These are phyloP conservation scores for Elymnias hypermnestra DNA, from an alignment of 1,140 invertebrate species.

Conservation along the genomic window DNA sequence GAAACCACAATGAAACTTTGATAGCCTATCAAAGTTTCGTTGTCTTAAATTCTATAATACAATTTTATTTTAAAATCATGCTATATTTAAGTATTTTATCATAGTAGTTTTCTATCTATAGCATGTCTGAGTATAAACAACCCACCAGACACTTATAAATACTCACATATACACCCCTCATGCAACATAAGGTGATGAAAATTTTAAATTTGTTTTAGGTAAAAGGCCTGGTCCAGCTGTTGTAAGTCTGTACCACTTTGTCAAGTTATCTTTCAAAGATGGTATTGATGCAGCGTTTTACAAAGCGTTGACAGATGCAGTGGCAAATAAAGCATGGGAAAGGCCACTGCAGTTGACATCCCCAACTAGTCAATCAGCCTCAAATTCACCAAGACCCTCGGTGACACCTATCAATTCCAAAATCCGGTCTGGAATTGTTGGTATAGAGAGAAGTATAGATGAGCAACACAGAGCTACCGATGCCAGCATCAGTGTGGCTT, in stretches of 20 bases:
- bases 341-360: constrained; percentile 37
- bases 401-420: constrained; percentile 77
- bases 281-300: constrained; percentile 86
- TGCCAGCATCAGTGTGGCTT: constrained; percentile 93
- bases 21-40: no score
- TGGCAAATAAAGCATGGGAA: constrained; percentile 81
- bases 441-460: constrained; percentile 95
- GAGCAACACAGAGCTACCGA: constrained; percentile 94
- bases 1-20: no score
- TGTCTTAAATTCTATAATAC: no score
- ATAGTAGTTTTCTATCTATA: no score
- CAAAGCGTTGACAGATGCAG: constrained; percentile 78
- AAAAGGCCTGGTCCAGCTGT: constrained; percentile 85
- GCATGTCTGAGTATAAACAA: no score
- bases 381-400: constrained; percentile 30
- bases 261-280: constrained; percentile 93
- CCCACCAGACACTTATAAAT: no score
- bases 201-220: constrained; percentile 48
- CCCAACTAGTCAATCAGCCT: constrained; percentile 23
- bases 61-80: no score
- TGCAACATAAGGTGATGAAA: no score
- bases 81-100: no score
- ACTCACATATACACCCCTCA: no score
- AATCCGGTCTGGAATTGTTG: constrained; percentile 92
- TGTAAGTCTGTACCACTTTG: constrained; percentile 82